Evolutionary conservation across 30 jellyfish, hydroid and myxozoan species (phyloP).

Genomic region (Turritopsis dohrnii): DNA sequence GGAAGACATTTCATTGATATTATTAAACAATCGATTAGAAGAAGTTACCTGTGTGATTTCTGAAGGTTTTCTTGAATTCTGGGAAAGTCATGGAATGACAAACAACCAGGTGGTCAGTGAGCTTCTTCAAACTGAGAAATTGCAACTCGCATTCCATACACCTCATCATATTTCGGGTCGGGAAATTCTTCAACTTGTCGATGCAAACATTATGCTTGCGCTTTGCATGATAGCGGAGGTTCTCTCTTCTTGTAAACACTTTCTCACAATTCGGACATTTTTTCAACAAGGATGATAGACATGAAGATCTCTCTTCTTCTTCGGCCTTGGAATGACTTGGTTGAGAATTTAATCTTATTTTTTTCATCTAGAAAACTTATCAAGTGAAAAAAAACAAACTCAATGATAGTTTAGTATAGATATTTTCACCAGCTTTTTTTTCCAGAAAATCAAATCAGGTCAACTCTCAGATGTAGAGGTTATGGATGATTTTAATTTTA

Average conservation of each 20-base stretch:
- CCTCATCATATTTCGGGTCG: not conserved
- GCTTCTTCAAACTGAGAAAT: not conserved
- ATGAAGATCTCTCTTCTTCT: not conserved
- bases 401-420: too few species aligned
- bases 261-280: not conserved
- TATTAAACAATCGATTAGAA: too few species aligned
- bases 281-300: not conserved
- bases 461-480: too few species aligned
- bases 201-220: not conserved
- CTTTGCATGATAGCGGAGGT: not conserved
- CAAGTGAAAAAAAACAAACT: too few species aligned
- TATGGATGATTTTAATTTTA: too few species aligned
- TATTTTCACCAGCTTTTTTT: too few species aligned
- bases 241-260: not conserved
- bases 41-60: not conserved
- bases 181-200: not conserved
- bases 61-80: not conserved
- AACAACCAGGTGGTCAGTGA: not conserved
- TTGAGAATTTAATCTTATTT: not conserved
- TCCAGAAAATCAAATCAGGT: too few species aligned
- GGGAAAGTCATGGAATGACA: not conserved
- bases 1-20: too few species aligned
- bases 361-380: not conserved
- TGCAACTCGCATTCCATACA: not conserved
- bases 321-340: not conserved